Percentiles rank a stretch among this genome's conserved stretches.
phyloP scores from a whole-genome alignment of 2,797 vertebrate genomes.

The Halcyon chelicuti region DNA sequence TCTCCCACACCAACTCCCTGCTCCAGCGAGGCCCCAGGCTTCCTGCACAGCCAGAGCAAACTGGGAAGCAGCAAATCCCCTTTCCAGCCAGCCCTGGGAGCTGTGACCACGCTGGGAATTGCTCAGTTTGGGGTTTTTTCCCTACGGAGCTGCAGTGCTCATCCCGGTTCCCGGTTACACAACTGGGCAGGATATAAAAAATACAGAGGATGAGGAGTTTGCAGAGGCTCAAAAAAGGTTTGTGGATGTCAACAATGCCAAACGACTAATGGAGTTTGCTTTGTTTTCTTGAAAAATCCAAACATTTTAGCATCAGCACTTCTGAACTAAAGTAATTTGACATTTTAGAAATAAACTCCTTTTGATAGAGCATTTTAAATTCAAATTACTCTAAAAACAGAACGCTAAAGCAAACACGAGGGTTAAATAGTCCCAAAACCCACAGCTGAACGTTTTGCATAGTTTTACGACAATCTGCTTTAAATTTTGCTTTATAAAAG shows the following conservation, averaged over 20 bases:
- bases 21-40: neutral
- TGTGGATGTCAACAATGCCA: neutral
- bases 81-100: neutral
- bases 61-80: neutral
- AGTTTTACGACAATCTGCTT: slow-evolving; percentile 38
- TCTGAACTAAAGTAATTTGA: slow-evolving; percentile 47
- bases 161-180: neutral
- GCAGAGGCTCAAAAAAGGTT: neutral
- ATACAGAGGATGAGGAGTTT: accelerated
- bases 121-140: neutral
- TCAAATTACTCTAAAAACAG: slow-evolving; percentile 53
- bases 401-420: slow-evolving; percentile 37
- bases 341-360: slow-evolving; percentile 50
- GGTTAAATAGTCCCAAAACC: slow-evolving; percentile 50
- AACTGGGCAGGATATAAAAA: accelerated
- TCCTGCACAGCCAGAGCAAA: neutral
- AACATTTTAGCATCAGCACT: slow-evolving; percentile 27
- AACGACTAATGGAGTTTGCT: neutral
- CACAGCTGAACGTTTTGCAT: slow-evolving; percentile 21
- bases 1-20: neutral
- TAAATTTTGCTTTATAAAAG: neutral
- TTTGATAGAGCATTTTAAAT: slow-evolving; percentile 63
- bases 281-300: slow-evolving; percentile 22
- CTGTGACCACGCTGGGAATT: accelerated
- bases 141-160: neutral